Base-by-base conservation (phyloP, 2,888 invertebrate species). In the Eupithecia exiguata region DNA sequence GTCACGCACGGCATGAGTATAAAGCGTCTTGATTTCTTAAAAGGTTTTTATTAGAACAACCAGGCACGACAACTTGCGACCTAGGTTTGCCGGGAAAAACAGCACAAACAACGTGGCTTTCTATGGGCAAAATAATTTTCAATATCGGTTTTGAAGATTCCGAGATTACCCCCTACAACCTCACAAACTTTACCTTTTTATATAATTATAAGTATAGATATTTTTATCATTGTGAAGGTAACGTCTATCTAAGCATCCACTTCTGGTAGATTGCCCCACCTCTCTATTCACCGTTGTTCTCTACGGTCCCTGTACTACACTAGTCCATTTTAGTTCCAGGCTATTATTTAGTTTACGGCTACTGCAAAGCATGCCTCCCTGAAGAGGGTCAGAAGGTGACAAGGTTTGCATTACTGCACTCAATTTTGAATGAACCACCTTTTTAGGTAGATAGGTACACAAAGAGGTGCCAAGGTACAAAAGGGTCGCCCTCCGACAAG, bases 401-500 rank as follows among this genome's bases (percentile, higher is more conserved):
- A n/a, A 9, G 21, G 53, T 58, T 25, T 58, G 58, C 12, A 25
- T 58, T 25, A 58, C 5, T 58, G 25, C 25, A 25, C 25, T 25
- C 25, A 58, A 12, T 4, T 53, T 3, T 21, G 12, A 53, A 53
- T 53, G 10, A 21, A 4, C 21, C 21, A 49, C 9, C 49, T 3
- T 46, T 7, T 49, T n/a, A n/a, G 49, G n/a, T 21, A 10, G 21
- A 10, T 53, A 58, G 12, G 58, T 21, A 53, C 25, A 58, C 25
- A 25, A 53, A 61, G n/a, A 49, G 30, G 61, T 6, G 61, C 5
- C 61, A 62, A 9, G 30, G 62, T 61, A 36, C 30, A 63, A 58
- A 2, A 68, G 40, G 40, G 58, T 25, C 25, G 43, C 30, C 21
- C 21, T n/a, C 25, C 62, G 67, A 69, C 53, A 63, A 68, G 58